Evolutionary conservation across 2,888 invertebrate species (phyloP).

Genomic region (Mesorhabditis spiculigera): DNA sequence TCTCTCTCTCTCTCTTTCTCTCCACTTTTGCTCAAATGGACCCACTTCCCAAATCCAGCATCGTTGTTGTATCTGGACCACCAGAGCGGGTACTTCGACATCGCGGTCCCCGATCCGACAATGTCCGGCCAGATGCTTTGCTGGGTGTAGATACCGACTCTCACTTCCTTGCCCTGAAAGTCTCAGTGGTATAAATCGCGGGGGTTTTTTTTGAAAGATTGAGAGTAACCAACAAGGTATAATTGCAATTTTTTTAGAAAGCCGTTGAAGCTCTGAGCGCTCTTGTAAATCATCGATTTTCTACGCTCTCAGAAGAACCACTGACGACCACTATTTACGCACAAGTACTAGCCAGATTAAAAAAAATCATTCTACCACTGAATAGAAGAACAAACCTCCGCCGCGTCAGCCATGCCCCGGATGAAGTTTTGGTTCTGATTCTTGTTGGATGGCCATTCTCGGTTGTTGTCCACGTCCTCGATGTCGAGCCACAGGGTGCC

Average conservation of each 20-base stretch:
- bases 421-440: slow-evolving; percentile 33
- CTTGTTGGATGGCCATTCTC: slow-evolving; percentile 29
- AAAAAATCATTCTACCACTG: no score
- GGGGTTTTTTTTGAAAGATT: no score
- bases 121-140: slow-evolving; percentile 31
- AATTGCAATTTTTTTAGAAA: no score
- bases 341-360: no score
- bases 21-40: not conserved
- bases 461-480: slow-evolving; percentile 14
- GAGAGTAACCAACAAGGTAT: no score
- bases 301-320: no score
- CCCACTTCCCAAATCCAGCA: slow-evolving; percentile 7
- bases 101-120: slow-evolving; percentile 28
- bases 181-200: no score
- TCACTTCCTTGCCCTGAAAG: no score
- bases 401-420: slow-evolving; percentile 22
- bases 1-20: no score
- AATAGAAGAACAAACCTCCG: not conserved
- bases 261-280: no score
- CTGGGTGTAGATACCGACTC: slow-evolving; percentile 15
- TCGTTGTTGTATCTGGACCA: slow-evolving; percentile 29
- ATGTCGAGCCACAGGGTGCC: slow-evolving; percentile 16
- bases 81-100: slow-evolving; percentile 28
- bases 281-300: no score
- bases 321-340: no score